These are phyloP conservation scores for Panzeria rudis DNA, from an alignment of 2,888 invertebrate genomes.

Conservation along the genomic window DNA sequence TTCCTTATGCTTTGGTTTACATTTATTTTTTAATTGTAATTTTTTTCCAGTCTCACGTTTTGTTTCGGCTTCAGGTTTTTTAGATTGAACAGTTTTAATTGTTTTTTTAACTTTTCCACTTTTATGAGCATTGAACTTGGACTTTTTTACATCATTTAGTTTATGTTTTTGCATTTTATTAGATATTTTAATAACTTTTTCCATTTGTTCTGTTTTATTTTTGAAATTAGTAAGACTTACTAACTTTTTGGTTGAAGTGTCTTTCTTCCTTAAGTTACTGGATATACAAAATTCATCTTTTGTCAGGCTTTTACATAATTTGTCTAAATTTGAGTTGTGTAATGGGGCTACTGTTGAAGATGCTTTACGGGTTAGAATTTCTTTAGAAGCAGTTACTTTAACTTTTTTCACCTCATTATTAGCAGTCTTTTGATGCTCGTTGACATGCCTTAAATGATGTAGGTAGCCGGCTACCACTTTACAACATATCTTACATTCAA, in stretches of 20 bases:
- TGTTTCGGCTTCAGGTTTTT: constrained; percentile 1
- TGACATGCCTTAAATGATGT: constrained; percentile 73
- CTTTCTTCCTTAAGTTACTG: constrained; percentile 37
- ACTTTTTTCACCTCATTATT: constrained; percentile 16
- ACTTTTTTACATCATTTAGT: constrained; percentile 33
- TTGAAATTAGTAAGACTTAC: constrained; percentile 26
- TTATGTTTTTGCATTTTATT: constrained; percentile 26
- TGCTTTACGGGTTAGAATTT: not conserved
- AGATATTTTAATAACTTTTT: constrained; percentile 31
- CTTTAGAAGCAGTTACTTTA: not conserved
- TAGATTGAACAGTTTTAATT: not conserved
- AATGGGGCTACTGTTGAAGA: not conserved
- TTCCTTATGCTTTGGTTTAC: constrained; percentile 54
- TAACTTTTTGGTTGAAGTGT: not conserved
- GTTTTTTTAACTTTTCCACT: constrained; percentile 11
- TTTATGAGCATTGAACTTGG: constrained; percentile 21
- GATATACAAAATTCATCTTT: constrained; percentile 5
- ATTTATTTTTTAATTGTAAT: constrained; percentile 37
- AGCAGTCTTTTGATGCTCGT: constrained; percentile 44
- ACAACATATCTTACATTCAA: constrained; percentile 72
- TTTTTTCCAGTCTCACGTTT: constrained; percentile 27
- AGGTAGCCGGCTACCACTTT: constrained; percentile 72
- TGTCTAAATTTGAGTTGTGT: constrained; percentile 1
- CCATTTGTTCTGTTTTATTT: constrained; percentile 33
- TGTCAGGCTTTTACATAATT: constrained; percentile 6